Evolutionary conservation across 2,888 invertebrate genomes (phyloP).

Genomic region (Troides aeacus): DNA sequence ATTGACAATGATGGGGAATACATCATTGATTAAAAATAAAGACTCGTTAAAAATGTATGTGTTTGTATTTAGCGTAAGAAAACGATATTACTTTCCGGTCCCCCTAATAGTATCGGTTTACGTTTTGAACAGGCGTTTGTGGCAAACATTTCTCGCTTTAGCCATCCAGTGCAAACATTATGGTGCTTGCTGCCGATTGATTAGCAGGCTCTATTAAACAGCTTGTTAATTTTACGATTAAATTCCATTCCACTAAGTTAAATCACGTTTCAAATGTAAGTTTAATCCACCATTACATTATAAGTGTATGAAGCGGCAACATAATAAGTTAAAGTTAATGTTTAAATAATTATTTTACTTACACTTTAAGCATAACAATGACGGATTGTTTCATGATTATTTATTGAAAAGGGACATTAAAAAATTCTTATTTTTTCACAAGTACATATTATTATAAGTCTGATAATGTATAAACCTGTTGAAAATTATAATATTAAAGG

Average conservation of each 20-base stretch:
- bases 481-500: no score
- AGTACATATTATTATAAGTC: no score
- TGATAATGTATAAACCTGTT: no score
- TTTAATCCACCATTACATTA: neutral
- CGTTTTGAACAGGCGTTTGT: conserved; percentile 2
- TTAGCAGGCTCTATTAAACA: conserved; percentile 24
- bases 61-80: no score
- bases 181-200: conserved; percentile 16
- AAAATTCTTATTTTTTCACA: no score
- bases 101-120: neutral
- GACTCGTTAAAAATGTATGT: no score
- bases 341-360: neutral
- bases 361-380: no score
- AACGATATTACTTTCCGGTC: no score
- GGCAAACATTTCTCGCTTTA: conserved; percentile 22
- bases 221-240: conserved; percentile 9
- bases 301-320: neutral
- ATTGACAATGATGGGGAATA: no score
- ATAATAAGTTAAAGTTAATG: neutral
- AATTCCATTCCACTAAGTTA: conserved; percentile 4
- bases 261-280: neutral
- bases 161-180: conserved; percentile 18
- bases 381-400: neutral
- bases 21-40: no score
- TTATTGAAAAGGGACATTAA: neutral